phyloP scores from a whole-genome alignment of 2,797 vertebrate species.

The Babyrousa celebensis region DNA sequence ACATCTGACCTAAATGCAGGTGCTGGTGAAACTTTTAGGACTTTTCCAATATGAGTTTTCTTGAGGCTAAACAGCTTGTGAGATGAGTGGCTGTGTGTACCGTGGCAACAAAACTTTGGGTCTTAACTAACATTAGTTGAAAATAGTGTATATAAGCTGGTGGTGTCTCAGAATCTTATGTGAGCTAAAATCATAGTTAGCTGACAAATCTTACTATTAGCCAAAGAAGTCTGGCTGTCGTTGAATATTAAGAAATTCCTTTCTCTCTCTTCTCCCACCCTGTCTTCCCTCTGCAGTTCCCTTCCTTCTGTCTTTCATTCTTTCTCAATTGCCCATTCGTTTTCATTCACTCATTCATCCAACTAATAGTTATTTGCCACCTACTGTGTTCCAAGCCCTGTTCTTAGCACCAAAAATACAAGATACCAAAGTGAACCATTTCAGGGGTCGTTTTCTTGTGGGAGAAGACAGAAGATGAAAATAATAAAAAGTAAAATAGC shows the following conservation, averaged over 20 bases:
- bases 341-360: neutral
- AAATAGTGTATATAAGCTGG: neutral
- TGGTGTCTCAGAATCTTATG: neutral
- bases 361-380: too few relatives aligned
- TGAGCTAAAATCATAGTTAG: neutral
- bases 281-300: neutral
- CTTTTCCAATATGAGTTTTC: neutral
- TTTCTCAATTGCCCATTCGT: neutral
- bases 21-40: neutral
- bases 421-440: neutral
- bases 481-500: neutral
- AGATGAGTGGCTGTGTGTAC: neutral
- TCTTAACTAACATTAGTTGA: neutral
- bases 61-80: neutral
- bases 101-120: neutral
- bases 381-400: neutral
- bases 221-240: neutral
- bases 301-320: neutral
- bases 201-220: constrained; percentile 26
- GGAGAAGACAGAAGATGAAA: constrained; percentile 35
- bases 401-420: neutral
- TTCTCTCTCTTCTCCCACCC: neutral
- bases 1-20: neutral
- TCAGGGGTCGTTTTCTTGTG: neutral
- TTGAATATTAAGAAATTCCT: neutral